Conservation (phyloP, 2,113 vertebrate genomes). For the Pelecanoides urinatrix region DNA sequence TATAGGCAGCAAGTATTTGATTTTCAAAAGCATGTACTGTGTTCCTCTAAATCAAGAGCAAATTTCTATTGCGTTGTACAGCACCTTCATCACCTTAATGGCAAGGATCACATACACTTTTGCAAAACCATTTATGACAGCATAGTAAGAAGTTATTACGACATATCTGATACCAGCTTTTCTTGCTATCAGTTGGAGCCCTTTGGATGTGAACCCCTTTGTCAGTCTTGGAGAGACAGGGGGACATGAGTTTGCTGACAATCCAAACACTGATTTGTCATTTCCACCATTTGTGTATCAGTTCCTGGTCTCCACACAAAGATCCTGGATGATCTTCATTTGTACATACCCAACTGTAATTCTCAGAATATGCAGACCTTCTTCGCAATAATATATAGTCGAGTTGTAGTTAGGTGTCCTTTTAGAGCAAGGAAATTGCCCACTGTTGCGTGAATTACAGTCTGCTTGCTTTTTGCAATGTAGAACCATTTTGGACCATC, state of each 20-base stretch:
- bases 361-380: neutral
- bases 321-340: neutral
- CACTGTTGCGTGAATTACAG: neutral
- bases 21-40: neutral
- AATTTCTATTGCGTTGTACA: neutral
- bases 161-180: neutral
- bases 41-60: neutral
- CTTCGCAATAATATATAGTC: neutral
- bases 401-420: neutral
- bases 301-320: neutral
- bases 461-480: neutral
- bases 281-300: neutral
- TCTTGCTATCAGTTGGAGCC: neutral
- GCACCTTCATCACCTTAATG: neutral
- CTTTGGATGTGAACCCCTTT: neutral
- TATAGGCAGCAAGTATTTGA: neutral
- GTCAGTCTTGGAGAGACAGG: neutral
- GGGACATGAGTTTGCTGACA: neutral
- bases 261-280: neutral
- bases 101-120: neutral
- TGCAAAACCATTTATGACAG: neutral
- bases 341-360: neutral
- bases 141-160: neutral
- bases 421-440: neutral
- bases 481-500: neutral